Evolutionary conservation across 2,113 vertebrate species (phyloP).

Genomic region (Mormyrus lacerda): DNA sequence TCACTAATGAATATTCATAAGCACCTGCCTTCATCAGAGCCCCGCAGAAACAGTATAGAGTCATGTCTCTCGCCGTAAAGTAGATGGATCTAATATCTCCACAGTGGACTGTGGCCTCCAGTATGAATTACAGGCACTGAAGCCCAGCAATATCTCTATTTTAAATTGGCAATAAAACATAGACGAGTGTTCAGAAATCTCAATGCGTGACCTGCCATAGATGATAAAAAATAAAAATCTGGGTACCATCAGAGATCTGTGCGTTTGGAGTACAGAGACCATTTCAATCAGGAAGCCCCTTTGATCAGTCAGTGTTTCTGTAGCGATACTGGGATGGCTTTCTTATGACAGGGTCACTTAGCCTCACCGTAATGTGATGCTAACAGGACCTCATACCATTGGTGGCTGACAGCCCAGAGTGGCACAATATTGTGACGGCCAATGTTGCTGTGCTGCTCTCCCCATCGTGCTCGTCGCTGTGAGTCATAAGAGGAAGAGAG

Average conservation of each 20-base stretch:
- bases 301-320: conserved; percentile 28
- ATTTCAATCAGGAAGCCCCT: background rate
- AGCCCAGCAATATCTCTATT: background rate
- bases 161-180: background rate
- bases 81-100: background rate
- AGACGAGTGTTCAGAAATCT: background rate
- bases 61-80: background rate
- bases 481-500: background rate
- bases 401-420: background rate
- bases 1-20: conserved; percentile 19
- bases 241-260: background rate
- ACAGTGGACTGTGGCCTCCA: background rate
- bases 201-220: background rate
- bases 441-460: background rate
- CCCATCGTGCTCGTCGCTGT: background rate
- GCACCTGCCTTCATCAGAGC: background rate
- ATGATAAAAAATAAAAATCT: background rate
- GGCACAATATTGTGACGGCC: background rate
- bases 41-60: background rate
- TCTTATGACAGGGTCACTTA: conserved; percentile 1
- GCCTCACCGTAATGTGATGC: background rate
- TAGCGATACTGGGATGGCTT: background rate
- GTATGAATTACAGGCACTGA: background rate
- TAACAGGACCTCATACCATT: background rate
- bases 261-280: background rate